These are phyloP conservation scores for Zoanthus gigantus DNA, from an alignment of 92 coral and sea anemone species.

Conservation along the genomic window DNA sequence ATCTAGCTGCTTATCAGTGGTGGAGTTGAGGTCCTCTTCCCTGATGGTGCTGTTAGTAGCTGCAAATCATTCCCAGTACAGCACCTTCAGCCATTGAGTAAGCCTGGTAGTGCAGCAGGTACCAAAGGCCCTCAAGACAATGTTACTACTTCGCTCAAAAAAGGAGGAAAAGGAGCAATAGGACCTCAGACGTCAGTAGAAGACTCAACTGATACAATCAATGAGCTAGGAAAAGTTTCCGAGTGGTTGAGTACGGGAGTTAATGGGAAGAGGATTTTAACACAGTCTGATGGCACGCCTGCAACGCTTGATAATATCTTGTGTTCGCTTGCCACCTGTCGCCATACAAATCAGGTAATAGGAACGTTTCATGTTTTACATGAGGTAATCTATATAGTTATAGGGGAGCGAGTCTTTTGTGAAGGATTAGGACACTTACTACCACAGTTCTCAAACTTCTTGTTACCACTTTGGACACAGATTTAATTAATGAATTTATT, in stretches of 20 bases:
- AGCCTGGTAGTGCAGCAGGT: constrained; percentile 65
- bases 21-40: constrained; percentile 86
- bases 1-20: constrained; percentile 76
- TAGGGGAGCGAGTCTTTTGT: too few relatives aligned
- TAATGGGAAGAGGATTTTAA: constrained; percentile 80
- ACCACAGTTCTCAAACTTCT: too few relatives aligned
- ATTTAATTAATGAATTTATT: too few relatives aligned
- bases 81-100: constrained; percentile 60
- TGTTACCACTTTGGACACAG: too few relatives aligned
- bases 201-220: constrained; percentile 77
- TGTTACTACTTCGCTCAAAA: constrained; percentile 47
- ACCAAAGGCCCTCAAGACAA: constrained; percentile 69
- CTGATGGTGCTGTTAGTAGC: constrained; percentile 89
- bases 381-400: too few relatives aligned
- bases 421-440: too few relatives aligned
- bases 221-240: constrained; percentile 73
- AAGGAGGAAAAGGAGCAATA: constrained; percentile 62
- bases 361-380: too few relatives aligned
- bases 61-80: constrained; percentile 80
- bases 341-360: constrained; percentile 86
- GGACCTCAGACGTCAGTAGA: constrained; percentile 74
- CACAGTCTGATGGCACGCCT: constrained; percentile 74
- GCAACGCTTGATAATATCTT: constrained; percentile 72
- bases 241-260: constrained; percentile 89
- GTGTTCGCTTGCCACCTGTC: constrained; percentile 87